phyloP scores from a whole-genome alignment of 2,797 vertebrate genomes.

The Etheostoma nigrum region DNA sequence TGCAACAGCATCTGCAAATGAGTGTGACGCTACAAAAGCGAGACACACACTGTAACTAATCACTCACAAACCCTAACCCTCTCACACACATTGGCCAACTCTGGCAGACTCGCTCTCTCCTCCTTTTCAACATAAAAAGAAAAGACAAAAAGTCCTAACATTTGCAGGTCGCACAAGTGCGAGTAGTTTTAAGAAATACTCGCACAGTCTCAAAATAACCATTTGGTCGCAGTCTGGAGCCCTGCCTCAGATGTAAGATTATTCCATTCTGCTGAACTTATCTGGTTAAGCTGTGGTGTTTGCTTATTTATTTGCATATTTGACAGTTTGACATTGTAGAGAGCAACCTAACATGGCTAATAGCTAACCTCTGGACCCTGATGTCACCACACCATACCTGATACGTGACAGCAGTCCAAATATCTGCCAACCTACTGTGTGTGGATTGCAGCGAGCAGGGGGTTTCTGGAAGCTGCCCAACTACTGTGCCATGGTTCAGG shows the following conservation, averaged over 20 bases:
- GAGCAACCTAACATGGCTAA: slow-evolving; percentile 9
- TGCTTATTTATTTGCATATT: slow-evolving; percentile 14
- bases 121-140: too few species aligned
- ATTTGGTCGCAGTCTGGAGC: too few species aligned
- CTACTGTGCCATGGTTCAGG: slow-evolving; percentile 14
- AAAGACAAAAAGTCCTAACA: too few species aligned
- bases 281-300: slow-evolving; percentile 4
- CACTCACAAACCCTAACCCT: too few species aligned
- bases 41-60: too few species aligned
- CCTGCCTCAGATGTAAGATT: slow-evolving; percentile 6
- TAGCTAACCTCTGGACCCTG: slow-evolving; percentile 55
- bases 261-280: neutral
- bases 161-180: too few species aligned
- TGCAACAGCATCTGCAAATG: too few species aligned
- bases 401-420: slow-evolving; percentile 45
- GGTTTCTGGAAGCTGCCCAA: slow-evolving; percentile 34
- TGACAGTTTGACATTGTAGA: slow-evolving; percentile 25
- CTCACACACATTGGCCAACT: too few species aligned
- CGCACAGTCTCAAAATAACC: too few species aligned
- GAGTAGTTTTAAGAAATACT: too few species aligned
- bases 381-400: slow-evolving; percentile 49
- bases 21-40: too few species aligned
- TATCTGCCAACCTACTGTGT: slow-evolving; percentile 36
- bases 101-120: too few species aligned
- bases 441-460: slow-evolving; percentile 24